phyloP scores from a whole-genome alignment of 2,888 invertebrate genomes.

The Pyrocoelia pectoralis region DNA sequence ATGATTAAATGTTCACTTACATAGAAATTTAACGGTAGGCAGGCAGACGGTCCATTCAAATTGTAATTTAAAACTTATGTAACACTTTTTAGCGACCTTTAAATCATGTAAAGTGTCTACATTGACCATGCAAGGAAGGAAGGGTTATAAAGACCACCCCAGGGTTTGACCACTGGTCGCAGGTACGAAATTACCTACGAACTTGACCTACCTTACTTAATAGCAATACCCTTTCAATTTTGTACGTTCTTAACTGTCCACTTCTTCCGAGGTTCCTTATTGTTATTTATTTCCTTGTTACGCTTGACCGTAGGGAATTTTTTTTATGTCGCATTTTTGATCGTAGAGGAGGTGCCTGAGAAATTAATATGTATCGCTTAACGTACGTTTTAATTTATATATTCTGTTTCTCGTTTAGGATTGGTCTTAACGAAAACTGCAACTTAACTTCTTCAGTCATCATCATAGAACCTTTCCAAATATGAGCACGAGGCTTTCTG shows the following conservation, averaged over 20 bases:
- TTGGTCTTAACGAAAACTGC: too few species aligned
- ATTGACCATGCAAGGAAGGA: slow-evolving; percentile 42
- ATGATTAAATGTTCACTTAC: slow-evolving; percentile 30
- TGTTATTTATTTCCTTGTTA: slow-evolving; percentile 48
- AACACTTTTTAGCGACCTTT: slow-evolving; percentile 54
- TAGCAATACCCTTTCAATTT: slow-evolving; percentile 33
- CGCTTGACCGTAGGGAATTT: slow-evolving; percentile 24
- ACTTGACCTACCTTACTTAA: slow-evolving; percentile 47
- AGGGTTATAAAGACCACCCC: slow-evolving; percentile 46
- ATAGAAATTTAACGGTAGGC: slow-evolving; percentile 53
- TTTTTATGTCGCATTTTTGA: slow-evolving; percentile 15
- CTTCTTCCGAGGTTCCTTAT: slow-evolving; percentile 42
- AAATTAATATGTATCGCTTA: neutral
- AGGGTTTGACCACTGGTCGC: slow-evolving; percentile 45
- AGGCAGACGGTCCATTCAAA: slow-evolving; percentile 49
- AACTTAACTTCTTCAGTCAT: too few species aligned
- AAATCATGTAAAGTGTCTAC: slow-evolving; percentile 52
- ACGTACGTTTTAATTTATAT: neutral
- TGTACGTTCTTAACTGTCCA: slow-evolving; percentile 35
- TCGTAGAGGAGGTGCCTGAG: neutral
- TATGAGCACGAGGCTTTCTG: too few species aligned
- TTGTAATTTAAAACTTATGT: slow-evolving; percentile 53
- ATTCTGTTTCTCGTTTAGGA: too few species aligned
- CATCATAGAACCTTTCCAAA: too few species aligned
- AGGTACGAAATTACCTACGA: slow-evolving; percentile 50